Evolutionary conservation across 2,888 invertebrate species (phyloP), one percentile per base, ranked within the genome.

Genomic region (Pachydiplax longipennis): DNA sequence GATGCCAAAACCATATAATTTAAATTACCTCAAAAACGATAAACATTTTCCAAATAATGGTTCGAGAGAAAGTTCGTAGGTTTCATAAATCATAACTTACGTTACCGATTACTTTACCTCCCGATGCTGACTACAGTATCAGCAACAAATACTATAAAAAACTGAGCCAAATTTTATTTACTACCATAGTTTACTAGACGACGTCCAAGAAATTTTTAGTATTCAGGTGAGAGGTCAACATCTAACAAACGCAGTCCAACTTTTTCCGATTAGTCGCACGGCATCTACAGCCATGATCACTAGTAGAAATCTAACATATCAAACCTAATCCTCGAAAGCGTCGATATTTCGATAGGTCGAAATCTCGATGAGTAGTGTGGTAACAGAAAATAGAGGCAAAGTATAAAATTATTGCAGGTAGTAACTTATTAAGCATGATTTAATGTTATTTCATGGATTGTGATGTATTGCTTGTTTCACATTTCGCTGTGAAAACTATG

Each of bases 401-500:
- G 87, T 87, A 87, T 87, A 87, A 87, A 87, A 87, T 87, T 87
- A 87, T 87, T 87, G 87, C 87, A 87, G 87, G 87, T 87, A 87
- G 40, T 87, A 87, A 87, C 13, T 37, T 87, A 61, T 37, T 87
- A 61, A 37, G 31, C 87, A n/a, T 58, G 61, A 87, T 37, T 37
- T 61, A 61, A 15, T 61, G 87, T 37, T 37, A 37, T 61, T 61
- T n/a, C n/a, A 53, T n/a, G 1, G 15, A 10, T 61, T 37, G 37
- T 13, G 87, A 65, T 87, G n/a, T n/a, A 35, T 61, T 87, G 35
- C n/a, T 35, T 61, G 35, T 31, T 61, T 8, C 37, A n/a, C 10
- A 10, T 37, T 87, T 87, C 12, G 15, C 37, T 22, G 40, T 87
- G 65, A 18, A n/a, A n/a, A 15, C 22, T 58, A 37, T 12, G 31